Evolutionary conservation across 2,113 vertebrate genomes (phyloP).

Genomic region (Notiomystis cincta): DNA sequence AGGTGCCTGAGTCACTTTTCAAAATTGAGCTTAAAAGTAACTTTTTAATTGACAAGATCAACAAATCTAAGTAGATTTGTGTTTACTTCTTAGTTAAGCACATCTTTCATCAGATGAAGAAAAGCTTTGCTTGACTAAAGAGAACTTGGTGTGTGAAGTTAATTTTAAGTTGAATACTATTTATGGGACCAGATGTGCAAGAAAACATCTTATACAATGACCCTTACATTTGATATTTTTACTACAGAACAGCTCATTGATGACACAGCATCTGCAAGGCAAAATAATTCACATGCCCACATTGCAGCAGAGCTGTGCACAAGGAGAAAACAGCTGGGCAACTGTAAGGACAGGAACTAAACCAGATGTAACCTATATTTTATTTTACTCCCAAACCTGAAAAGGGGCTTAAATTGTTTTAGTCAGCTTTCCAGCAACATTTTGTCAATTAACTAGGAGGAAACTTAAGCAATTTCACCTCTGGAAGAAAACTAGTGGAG

Average conservation of each 20-base stretch:
- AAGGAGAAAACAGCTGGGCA: neutral
- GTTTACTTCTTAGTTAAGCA: neutral
- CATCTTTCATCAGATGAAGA: neutral
- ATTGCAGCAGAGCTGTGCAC: neutral
- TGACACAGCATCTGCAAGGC: neutral
- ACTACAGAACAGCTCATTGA: neutral
- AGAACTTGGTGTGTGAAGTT: neutral
- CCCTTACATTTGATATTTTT: neutral
- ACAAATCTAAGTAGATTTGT: neutral
- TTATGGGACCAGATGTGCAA: neutral
- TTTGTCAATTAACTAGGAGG: neutral
- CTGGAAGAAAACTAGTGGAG: neutral
- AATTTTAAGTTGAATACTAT: neutral
- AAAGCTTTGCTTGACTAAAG: neutral
- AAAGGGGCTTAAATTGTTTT: neutral
- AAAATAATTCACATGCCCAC: neutral
- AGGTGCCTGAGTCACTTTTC: neutral
- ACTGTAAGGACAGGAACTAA: neutral
- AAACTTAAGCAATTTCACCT: conserved; percentile 4
- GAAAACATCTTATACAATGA: neutral
- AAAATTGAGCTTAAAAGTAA: neutral
- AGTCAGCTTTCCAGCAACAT: neutral
- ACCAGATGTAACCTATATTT: neutral
- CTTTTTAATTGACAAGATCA: neutral
- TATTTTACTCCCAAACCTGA: neutral